These are phyloP conservation scores for Petromus typicus DNA, from an alignment of 2,113 vertebrate genomes.

Conservation along the genomic window DNA sequence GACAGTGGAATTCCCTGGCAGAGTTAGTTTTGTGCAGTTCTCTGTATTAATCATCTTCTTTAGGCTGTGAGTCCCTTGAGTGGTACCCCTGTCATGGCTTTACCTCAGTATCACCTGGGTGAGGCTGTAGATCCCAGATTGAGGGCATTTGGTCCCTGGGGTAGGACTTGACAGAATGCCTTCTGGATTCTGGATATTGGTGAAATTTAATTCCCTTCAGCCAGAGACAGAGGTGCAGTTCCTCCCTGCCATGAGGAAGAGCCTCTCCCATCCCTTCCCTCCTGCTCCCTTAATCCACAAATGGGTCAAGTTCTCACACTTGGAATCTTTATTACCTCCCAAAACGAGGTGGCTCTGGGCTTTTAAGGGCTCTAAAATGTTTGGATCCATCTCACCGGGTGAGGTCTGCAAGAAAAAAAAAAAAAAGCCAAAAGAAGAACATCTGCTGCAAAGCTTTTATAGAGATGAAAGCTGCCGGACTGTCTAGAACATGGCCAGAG, in stretches of 20 bases:
- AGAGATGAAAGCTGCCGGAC: too few species aligned
- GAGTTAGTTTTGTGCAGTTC: background rate
- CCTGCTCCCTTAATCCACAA: background rate
- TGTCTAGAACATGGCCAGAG: too few species aligned
- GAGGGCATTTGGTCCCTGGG: background rate
- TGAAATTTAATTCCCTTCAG: background rate
- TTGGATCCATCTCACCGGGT: background rate
- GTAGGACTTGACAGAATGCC: background rate
- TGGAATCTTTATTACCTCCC: background rate
- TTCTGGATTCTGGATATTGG: background rate
- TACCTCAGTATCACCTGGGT: too few species aligned
- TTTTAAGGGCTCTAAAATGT: background rate
- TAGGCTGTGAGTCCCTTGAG: background rate
- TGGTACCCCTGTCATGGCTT: background rate
- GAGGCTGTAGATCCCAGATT: too few species aligned
- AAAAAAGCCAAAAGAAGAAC: too few species aligned
- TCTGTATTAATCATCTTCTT: background rate
- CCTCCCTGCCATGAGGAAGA: background rate
- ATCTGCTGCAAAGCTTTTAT: too few species aligned
- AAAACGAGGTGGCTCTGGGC: background rate
- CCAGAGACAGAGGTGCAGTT: background rate
- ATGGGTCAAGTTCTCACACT: background rate
- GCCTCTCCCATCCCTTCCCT: background rate
- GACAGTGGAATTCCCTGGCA: background rate
- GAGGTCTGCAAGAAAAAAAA: background rate